Base-by-base conservation (phyloP, 2,113 vertebrate species). In the Diadophis punctatus region DNA sequence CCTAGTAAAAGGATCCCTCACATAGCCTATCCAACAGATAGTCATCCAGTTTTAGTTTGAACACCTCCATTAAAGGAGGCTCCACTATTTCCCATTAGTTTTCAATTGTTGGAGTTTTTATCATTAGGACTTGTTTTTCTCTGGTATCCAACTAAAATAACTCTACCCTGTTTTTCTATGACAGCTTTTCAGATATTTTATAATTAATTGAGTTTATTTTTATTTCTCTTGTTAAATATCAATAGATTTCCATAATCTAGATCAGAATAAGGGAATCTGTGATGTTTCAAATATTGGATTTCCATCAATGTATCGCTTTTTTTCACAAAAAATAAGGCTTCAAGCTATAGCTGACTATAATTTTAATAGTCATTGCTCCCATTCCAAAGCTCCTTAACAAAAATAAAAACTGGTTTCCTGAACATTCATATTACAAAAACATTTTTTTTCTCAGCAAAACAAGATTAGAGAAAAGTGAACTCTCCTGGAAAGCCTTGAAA, bases 331-430 rank as follows among this genome's bases (percentile, higher is more conserved):
- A 95, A 94, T 0, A 0, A 30, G 93, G 51, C 55, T 39, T 94
- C 87, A 90, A 18, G 48, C 34, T 34, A 94, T 80, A 3, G 87
- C 39, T 84, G 68, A 94, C 16, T 87, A 5, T 1, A 3, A 55
- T 80, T 86, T 52, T 90, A 88, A 92, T 55, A 46, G 8, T 10
- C 20, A 11, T 23, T n/a, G 12, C 68, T 52, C 48, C 16, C n/a
- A 51, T 52, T 30, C 7, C 68, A 94, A 91, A 94, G 87, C 85
- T 86, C 49, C 27, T 93, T 55, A 89, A 91, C 27, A 20, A 30
- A 88, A 46, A 48, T 49, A 46, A 48, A 43, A 90, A 4, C 16
- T 25, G 20, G 53, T 56, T 34, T 48, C 22, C 27, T 68, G 4
- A 48, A 51, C 25, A 30, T 87, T 87, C 48, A 87, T 51, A 51